Conservation (phyloP, 2,113 vertebrate species). For the Pelecanus crispus region DNA sequence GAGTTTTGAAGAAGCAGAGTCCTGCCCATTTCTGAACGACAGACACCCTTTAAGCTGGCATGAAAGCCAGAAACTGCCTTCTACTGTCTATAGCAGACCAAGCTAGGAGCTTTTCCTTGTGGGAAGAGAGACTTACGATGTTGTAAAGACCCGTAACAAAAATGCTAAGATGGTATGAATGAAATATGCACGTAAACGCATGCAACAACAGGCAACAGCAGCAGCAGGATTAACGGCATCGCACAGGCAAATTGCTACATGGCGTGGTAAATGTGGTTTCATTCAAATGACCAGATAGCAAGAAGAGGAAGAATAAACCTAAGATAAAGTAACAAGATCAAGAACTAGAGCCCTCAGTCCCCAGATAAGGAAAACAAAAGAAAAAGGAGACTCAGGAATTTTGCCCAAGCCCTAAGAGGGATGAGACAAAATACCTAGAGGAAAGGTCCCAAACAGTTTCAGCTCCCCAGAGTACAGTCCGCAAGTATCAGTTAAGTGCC, state of each 20-base stretch:
- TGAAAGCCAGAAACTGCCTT: neutral
- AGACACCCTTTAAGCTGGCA: neutral
- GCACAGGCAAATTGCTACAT: neutral
- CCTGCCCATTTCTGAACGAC: neutral
- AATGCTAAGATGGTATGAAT: neutral
- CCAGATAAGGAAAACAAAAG: neutral
- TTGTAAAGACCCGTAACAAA: neutral
- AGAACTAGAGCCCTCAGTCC: neutral
- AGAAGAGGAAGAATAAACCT: neutral
- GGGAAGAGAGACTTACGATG: neutral
- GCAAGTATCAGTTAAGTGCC: neutral
- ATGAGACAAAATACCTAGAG: neutral
- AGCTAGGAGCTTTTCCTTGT: neutral
- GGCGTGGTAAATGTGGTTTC: neutral
- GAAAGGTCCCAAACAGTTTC: neutral
- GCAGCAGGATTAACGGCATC: neutral
- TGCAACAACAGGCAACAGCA: neutral
- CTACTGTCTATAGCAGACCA: neutral
- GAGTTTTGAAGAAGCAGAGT: neutral
- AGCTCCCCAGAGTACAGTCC: neutral
- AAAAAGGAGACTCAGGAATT: neutral
- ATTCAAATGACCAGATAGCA: neutral
- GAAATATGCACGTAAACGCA: fast-evolving
- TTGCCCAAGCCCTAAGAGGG: neutral
- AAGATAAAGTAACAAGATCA: neutral